phyloP scores from a whole-genome alignment of 2,888 invertebrate genomes.

The Rapana venosa region DNA sequence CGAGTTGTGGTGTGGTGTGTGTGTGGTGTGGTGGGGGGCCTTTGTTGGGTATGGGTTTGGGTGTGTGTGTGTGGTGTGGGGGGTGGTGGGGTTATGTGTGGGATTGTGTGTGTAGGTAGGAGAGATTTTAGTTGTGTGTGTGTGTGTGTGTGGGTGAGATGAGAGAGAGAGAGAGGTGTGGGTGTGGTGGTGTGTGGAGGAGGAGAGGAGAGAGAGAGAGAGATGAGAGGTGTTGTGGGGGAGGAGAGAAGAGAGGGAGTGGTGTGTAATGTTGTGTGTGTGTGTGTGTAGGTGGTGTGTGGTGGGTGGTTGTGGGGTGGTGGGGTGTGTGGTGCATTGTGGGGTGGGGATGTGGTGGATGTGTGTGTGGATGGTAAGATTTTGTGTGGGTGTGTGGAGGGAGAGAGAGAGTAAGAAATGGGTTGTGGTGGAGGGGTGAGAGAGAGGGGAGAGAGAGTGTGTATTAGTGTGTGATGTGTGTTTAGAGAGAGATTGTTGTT shows the following conservation, averaged over 20 bases:
- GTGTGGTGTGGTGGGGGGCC: no score
- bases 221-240: background rate
- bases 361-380: background rate
- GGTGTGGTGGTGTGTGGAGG: background rate
- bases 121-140: background rate
- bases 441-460: no score
- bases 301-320: background rate
- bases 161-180: slow-evolving; percentile 7
- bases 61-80: slow-evolving; percentile 13
- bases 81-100: background rate
- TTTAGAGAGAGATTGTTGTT: no score
- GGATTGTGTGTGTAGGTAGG: background rate
- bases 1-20: no score
- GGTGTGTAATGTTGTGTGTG: background rate
- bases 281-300: background rate
- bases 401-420: no score
- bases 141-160: slow-evolving; percentile 11
- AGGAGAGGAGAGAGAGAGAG: no score
- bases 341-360: background rate
- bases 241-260: no score
- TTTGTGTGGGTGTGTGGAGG: background rate
- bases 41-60: background rate
- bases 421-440: no score
- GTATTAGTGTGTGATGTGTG: no score
- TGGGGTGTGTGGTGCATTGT: background rate